Conservation (phyloP, 2,888 invertebrate genomes). For the Ypsolopha scabrella region DNA sequence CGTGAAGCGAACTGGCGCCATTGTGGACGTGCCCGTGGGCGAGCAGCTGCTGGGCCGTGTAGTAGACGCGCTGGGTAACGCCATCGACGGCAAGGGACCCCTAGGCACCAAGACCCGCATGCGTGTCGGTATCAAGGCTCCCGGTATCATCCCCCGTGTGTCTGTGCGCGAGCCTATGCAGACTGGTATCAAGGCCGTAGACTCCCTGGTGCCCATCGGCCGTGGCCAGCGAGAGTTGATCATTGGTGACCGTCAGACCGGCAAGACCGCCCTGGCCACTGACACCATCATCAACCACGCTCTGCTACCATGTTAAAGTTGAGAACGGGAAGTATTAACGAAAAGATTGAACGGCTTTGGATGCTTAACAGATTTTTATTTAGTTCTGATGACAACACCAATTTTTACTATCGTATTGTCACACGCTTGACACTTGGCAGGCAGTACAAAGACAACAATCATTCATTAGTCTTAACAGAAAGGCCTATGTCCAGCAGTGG, state of each 20-base stretch:
- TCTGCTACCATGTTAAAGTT: no score
- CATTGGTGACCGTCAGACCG: constrained; percentile 99
- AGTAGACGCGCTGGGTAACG: constrained; percentile 96
- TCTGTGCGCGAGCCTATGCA: constrained; percentile 99
- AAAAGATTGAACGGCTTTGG: no score
- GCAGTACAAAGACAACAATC: no score
- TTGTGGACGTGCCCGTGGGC: constrained; percentile 98
- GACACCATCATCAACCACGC: constrained; percentile 99
- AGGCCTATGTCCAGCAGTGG: no score
- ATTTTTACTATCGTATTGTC: no score
- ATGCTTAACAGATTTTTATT: no score
- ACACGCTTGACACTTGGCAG: no score
- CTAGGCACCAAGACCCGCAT: constrained; percentile 81
- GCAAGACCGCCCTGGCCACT: constrained; percentile 98
- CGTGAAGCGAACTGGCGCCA: constrained; percentile 99
- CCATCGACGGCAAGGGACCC: constrained; percentile 90
- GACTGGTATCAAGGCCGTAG: constrained; percentile 99
- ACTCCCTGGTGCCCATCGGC: constrained; percentile 98
- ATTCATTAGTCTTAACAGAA: no score
- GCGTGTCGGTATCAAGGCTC: constrained; percentile 92
- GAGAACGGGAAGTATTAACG: no score
- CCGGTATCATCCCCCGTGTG: constrained; percentile 98
- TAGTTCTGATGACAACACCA: no score
- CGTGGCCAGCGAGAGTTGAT: constrained; percentile 99
- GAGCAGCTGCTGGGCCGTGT: constrained; percentile 95